These are phyloP conservation scores for Prunella strophiata DNA, from an alignment of 2,797 vertebrate species.

Conservation along the genomic window DNA sequence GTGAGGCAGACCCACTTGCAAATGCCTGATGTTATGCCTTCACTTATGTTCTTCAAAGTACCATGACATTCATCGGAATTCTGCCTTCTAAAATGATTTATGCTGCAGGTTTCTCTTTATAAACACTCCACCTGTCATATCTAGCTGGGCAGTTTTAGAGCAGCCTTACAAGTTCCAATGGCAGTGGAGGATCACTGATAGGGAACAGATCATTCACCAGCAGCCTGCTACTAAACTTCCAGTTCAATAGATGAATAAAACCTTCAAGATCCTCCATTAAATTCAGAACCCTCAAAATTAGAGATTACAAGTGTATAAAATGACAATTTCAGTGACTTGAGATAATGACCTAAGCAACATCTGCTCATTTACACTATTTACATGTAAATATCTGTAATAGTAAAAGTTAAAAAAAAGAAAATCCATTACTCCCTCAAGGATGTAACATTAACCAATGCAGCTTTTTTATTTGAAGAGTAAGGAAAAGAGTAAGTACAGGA, in stretches of 20 bases:
- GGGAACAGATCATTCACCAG: not conserved
- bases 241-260: not conserved
- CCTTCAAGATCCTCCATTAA: not conserved
- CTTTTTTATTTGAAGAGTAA: not conserved
- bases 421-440: not conserved
- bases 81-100: not conserved
- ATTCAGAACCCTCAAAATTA: not conserved
- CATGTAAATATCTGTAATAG: not conserved
- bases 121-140: not conserved
- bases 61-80: not conserved
- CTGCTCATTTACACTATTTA: not conserved
- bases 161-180: not conserved
- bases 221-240: not conserved
- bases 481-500: not conserved
- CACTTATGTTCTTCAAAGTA: not conserved
- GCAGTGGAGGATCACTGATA: not conserved
- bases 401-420: not conserved
- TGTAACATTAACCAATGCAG: not conserved
- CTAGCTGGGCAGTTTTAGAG: not conserved
- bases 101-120: not conserved
- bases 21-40: not conserved
- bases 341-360: not conserved
- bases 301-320: not conserved
- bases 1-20: not conserved
- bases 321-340: not conserved